Evolutionary conservation across 2,888 invertebrate species (phyloP).

Genomic region (Sycophila texana): DNA sequence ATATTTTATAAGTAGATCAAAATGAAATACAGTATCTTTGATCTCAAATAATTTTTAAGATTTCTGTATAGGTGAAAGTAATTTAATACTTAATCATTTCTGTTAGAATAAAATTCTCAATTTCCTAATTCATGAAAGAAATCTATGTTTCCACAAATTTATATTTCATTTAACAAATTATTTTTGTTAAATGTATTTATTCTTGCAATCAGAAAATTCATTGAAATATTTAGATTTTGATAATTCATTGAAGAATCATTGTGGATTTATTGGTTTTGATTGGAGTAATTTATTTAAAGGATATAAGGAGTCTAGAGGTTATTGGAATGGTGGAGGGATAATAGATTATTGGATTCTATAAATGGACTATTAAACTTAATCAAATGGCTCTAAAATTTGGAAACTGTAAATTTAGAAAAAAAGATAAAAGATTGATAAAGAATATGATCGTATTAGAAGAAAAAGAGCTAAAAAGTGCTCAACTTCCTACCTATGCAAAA

Average conservation of each 20-base stretch:
- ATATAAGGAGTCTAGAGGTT: constrained; percentile 49
- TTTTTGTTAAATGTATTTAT: constrained; percentile 36
- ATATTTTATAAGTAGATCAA: not conserved
- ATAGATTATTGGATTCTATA: constrained; percentile 38
- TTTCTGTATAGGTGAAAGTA: too few species aligned
- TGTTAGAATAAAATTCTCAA: too few species aligned
- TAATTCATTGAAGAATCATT: not conserved
- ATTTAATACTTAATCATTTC: too few species aligned
- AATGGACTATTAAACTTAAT: constrained; percentile 44
- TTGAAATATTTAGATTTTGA: not conserved
- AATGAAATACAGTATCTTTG: not conserved
- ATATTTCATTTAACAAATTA: constrained; percentile 6
- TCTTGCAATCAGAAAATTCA: constrained; percentile 43
- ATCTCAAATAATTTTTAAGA: too few species aligned
- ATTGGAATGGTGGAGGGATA: constrained; percentile 62
- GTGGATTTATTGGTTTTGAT: not conserved
- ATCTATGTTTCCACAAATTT: not conserved
- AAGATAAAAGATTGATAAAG: constrained; percentile 71
- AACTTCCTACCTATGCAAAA: constrained; percentile 58
- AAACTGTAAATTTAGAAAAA: constrained; percentile 44
- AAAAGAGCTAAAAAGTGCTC: constrained; percentile 67
- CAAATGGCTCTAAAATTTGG: constrained; percentile 36
- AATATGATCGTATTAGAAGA: constrained; percentile 73
- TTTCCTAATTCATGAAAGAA: not conserved
- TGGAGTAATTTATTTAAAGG: constrained; percentile 26